phyloP scores from a whole-genome alignment of 1,140 invertebrate genomes.

The Zophobas atratus region DNA sequence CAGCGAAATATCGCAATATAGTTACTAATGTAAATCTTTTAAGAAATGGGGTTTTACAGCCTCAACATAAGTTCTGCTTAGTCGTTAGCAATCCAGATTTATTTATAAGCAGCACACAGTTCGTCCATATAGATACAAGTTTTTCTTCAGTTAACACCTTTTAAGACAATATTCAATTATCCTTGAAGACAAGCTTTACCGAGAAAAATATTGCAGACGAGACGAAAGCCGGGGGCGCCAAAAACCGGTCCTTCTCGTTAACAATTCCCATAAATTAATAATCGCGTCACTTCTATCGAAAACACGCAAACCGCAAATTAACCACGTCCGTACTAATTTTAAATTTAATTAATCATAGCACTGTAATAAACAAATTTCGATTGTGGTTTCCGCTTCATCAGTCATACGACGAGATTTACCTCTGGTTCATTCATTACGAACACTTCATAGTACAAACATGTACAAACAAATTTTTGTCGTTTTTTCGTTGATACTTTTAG shows the following conservation, averaged over 20 bases:
- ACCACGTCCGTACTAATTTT: conserved; percentile 26
- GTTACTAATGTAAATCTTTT: no score
- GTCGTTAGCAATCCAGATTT: no score
- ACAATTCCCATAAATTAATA: neutral
- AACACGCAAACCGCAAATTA: conserved; percentile 10
- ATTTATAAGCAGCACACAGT: no score
- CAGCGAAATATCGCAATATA: neutral
- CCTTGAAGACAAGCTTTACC: no score
- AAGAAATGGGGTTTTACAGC: no score
- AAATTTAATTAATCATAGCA: conserved; percentile 8
- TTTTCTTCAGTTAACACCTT: no score
- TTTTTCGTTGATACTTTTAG: neutral
- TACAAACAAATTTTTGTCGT: neutral
- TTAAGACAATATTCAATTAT: no score
- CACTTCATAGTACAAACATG: neutral
- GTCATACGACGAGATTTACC: neutral
- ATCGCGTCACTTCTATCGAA: neutral
- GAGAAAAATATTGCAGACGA: no score
- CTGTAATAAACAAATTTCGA: conserved; percentile 5
- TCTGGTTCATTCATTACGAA: neutral
- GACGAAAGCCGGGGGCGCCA: no score
- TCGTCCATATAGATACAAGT: no score
- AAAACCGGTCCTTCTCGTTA: neutral
- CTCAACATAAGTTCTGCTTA: no score
- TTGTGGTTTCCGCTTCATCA: conserved; percentile 30